phyloP scores from a whole-genome alignment of 2,797 vertebrate genomes.

The Nasua narica region DNA sequence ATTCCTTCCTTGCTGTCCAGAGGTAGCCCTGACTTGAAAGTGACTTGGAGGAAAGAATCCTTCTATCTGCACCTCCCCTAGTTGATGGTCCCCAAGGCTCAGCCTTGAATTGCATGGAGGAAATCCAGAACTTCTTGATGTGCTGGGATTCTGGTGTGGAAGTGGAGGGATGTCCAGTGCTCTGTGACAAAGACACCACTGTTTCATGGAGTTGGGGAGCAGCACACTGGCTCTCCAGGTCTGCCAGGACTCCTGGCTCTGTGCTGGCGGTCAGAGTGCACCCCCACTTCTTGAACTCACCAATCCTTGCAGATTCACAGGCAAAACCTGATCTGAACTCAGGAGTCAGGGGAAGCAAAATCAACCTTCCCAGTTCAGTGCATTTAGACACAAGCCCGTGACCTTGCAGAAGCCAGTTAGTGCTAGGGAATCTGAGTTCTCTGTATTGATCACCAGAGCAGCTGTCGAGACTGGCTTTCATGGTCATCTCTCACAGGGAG shows the following conservation, averaged over 20 bases:
- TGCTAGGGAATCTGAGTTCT: conserved; percentile 24
- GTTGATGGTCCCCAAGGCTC: background rate
- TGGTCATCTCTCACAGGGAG: background rate
- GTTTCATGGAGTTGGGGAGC: background rate
- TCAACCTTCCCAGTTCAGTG: conserved; percentile 30
- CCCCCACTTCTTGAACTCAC: conserved; percentile 33
- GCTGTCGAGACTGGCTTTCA: conserved; percentile 65
- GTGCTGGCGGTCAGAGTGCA: conserved; percentile 51
- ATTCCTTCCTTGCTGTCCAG: background rate
- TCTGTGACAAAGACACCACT: background rate
- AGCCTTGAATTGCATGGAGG: background rate
- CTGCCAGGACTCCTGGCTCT: conserved; percentile 38
- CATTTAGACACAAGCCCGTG: background rate
- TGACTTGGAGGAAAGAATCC: background rate
- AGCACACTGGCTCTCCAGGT: conserved; percentile 6
- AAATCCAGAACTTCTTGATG: background rate
- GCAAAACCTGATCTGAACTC: conserved; percentile 33
- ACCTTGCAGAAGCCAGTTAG: conserved; percentile 27
- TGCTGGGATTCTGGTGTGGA: background rate
- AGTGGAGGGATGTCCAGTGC: background rate
- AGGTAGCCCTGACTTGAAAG: background rate
- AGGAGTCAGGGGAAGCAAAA: background rate
- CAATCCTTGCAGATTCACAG: conserved; percentile 40
- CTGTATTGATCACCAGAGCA: conserved; percentile 53
- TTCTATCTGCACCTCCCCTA: too few species aligned